Conservation (phyloP, 2,113 vertebrate genomes). For the Phoxinus phoxinus region DNA sequence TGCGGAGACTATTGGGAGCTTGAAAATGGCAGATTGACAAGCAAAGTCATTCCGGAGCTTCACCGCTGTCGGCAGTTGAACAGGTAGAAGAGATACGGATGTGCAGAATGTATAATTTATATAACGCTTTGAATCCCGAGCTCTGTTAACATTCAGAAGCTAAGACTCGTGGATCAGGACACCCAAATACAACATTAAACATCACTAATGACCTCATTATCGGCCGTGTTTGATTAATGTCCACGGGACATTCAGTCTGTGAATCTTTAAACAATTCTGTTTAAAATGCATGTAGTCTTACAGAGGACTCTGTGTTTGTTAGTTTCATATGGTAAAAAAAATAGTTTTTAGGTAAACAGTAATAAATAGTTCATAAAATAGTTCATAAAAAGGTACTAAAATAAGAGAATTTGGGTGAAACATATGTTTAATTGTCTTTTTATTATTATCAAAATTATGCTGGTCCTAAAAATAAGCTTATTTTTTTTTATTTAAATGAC, state of each 20-base stretch:
- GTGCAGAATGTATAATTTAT: slow-evolving; percentile 10
- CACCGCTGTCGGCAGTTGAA: not conserved
- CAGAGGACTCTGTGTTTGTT: not conserved
- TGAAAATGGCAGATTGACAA: not conserved
- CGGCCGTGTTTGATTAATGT: not conserved
- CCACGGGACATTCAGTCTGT: not conserved
- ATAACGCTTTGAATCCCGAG: not conserved
- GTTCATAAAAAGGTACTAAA: not conserved
- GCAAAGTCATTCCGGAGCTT: not conserved
- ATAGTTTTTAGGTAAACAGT: not conserved
- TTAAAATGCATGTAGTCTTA: not conserved
- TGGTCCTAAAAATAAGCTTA: not conserved
- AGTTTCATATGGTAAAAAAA: not conserved
- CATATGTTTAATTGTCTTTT: not conserved
- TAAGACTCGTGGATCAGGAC: not conserved
- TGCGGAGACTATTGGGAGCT: not conserved
- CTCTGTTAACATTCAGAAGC: slow-evolving; percentile 9
- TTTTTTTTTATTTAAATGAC: not conserved
- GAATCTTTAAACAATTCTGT: not conserved
- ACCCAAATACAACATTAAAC: not conserved
- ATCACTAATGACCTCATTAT: not conserved
- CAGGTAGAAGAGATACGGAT: not conserved
- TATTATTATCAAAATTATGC: not conserved
- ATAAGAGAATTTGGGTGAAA: not conserved
- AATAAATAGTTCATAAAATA: not conserved